Evolutionary conservation across 2,888 invertebrate genomes (phyloP).

Genomic region (Tridacna gigas): DNA sequence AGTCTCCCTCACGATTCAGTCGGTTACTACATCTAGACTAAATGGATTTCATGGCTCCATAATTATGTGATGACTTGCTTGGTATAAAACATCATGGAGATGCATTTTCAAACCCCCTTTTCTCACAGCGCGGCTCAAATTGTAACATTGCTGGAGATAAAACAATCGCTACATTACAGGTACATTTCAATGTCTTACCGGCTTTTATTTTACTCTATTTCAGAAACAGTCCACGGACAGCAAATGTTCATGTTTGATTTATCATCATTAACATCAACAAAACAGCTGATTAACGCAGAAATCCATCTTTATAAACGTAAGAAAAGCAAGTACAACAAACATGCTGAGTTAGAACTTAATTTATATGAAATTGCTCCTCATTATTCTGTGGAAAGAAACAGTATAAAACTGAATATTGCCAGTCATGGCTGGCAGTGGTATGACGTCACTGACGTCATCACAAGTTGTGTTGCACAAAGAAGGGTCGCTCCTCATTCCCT

Average conservation of each 20-base stretch:
- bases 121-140: no score
- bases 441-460: slow-evolving; percentile 80
- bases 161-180: background rate
- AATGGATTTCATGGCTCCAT: no score
- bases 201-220: slow-evolving; percentile 36
- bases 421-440: slow-evolving; percentile 82
- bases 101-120: no score
- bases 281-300: slow-evolving; percentile 83
- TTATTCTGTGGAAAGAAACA: slow-evolving; percentile 70
- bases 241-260: slow-evolving; percentile 85
- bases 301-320: slow-evolving; percentile 83
- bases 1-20: no score
- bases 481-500: slow-evolving; percentile 73
- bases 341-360: slow-evolving; percentile 70
- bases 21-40: no score
- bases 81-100: no score
- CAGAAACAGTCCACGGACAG: slow-evolving; percentile 83
- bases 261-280: slow-evolving; percentile 80
- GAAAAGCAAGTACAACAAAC: slow-evolving; percentile 53
- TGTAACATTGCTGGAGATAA: background rate
- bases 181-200: background rate
- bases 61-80: no score
- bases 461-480: slow-evolving; percentile 73
- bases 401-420: slow-evolving; percentile 70
- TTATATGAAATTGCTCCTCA: slow-evolving; percentile 77